phyloP scores from a whole-genome alignment of 2,113 vertebrate species.

The Semnornis frantzii region DNA sequence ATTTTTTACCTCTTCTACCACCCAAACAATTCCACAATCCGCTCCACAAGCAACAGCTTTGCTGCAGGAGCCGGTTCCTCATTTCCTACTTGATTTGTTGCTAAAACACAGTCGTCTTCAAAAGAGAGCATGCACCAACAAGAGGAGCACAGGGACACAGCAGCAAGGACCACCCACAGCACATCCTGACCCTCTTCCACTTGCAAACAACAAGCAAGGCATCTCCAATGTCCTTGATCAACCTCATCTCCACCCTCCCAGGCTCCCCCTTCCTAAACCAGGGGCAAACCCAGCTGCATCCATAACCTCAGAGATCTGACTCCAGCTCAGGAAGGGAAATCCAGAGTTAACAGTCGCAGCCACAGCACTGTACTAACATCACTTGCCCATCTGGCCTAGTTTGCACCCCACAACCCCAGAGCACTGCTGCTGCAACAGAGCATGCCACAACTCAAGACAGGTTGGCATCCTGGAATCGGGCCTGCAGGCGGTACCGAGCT shows the following conservation, averaged over 20 bases:
- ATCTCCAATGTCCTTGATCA: not conserved
- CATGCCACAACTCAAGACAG: fast-evolving
- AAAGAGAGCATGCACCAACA: fast-evolving
- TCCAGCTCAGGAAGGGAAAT: not conserved
- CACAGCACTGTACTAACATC: not conserved
- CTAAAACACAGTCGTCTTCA: not conserved
- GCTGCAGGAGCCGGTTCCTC: not conserved
- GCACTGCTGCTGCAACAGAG: not conserved
- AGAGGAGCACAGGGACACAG: not conserved
- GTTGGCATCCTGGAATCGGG: fast-evolving
- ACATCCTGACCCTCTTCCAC: not conserved
- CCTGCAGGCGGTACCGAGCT: fast-evolving
- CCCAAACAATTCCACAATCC: not conserved
- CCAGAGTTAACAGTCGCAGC: conserved; percentile 1
- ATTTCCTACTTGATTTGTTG: not conserved
- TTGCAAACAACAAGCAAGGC: not conserved
- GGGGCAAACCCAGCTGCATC: not conserved
- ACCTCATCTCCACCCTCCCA: not conserved
- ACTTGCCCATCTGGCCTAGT: not conserved
- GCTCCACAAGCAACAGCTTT: not conserved
- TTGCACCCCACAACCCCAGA: not conserved
- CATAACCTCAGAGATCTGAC: not conserved
- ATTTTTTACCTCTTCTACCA: not conserved
- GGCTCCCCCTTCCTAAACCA: not conserved
- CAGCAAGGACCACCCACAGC: not conserved